phyloP scores from a whole-genome alignment of 2,888 invertebrate genomes.

The Thalpophila matura region DNA sequence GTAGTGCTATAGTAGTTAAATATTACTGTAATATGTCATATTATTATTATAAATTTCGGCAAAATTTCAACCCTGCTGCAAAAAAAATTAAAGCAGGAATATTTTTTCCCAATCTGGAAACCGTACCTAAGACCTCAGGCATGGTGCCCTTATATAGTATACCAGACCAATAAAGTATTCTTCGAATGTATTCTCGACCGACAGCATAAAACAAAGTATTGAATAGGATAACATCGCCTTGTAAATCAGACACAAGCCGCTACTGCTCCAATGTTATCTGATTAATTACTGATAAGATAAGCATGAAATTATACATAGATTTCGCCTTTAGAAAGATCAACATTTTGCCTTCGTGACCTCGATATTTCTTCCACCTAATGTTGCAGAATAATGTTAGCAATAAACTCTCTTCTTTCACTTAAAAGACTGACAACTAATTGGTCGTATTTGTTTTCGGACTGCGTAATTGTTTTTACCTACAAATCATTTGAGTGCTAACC shows the following conservation, averaged over 20 bases:
- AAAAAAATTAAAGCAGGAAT: neutral
- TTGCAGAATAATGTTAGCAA: conserved; percentile 19
- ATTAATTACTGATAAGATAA: conserved; percentile 59
- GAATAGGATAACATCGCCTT: conserved; percentile 50
- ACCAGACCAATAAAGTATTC: conserved; percentile 42
- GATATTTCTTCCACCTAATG: conserved; percentile 10
- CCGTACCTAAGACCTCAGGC: conserved; percentile 16
- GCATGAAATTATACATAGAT: conserved; percentile 35
- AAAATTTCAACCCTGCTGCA: too few relatives aligned
- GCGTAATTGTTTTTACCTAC: conserved; percentile 45
- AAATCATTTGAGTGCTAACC: conserved; percentile 51
- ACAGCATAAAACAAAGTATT: conserved; percentile 47
- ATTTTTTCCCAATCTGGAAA: neutral
- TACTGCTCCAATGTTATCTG: conserved; percentile 50
- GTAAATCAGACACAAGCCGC: conserved; percentile 40
- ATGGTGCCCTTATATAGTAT: conserved; percentile 7
- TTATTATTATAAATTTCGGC: too few relatives aligned
- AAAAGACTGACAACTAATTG: conserved; percentile 31
- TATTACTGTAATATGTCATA: too few relatives aligned
- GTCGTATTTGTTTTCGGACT: conserved; percentile 39
- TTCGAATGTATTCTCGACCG: conserved; percentile 21
- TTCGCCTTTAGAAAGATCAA: conserved; percentile 22
- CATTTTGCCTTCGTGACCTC: conserved; percentile 24
- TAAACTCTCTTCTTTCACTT: conserved; percentile 18
- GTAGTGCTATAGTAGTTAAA: too few relatives aligned